A percentile compares a stretch with the other conserved stretches of the same genome.
Evolutionary conservation across 2,888 invertebrate species (phyloP).

Genomic region (Yponomeuta sedellus): DNA sequence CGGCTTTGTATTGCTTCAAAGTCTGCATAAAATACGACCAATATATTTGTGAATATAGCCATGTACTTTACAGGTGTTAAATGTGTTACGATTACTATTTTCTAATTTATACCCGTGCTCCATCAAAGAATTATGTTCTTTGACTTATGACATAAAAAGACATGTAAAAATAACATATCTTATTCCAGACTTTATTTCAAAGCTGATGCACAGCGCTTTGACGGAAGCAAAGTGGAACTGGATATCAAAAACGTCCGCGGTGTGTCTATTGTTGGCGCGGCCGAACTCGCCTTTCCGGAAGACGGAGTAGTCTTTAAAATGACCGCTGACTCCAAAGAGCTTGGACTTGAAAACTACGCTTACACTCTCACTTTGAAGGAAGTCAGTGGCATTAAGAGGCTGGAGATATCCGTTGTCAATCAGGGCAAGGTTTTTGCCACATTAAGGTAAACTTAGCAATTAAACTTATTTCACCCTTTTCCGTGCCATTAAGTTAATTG

Average conservation of each 20-base stretch:
- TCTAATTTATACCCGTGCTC: too few species aligned
- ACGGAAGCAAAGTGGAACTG: slow-evolving; percentile 75
- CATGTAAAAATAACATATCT: too few species aligned
- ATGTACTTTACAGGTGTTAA: too few species aligned
- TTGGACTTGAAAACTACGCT: slow-evolving; percentile 80
- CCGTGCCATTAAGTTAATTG: too few species aligned
- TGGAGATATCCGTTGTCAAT: slow-evolving; percentile 79
- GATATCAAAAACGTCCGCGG: slow-evolving; percentile 72
- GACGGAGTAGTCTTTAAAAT: slow-evolving; percentile 80
- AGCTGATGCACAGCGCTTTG: slow-evolving; percentile 64
- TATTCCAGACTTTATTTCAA: slow-evolving; percentile 51
- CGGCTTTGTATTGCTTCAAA: too few species aligned
- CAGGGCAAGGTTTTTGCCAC: slow-evolving; percentile 80
- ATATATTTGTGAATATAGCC: too few species aligned
- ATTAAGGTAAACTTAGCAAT: slow-evolving; percentile 73
- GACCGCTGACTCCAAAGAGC: slow-evolving; percentile 78
- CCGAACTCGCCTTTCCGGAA: slow-evolving; percentile 75
- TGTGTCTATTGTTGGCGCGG: slow-evolving; percentile 68
- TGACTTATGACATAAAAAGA: too few species aligned
- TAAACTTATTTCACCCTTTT: too few species aligned
- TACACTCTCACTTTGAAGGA: slow-evolving; percentile 80
- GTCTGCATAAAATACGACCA: too few species aligned
- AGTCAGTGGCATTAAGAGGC: slow-evolving; percentile 75
- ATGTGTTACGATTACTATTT: too few species aligned
- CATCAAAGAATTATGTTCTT: too few species aligned